Evolutionary conservation across 2,888 invertebrate species (phyloP).

Genomic region (Chorisops tibialis): DNA sequence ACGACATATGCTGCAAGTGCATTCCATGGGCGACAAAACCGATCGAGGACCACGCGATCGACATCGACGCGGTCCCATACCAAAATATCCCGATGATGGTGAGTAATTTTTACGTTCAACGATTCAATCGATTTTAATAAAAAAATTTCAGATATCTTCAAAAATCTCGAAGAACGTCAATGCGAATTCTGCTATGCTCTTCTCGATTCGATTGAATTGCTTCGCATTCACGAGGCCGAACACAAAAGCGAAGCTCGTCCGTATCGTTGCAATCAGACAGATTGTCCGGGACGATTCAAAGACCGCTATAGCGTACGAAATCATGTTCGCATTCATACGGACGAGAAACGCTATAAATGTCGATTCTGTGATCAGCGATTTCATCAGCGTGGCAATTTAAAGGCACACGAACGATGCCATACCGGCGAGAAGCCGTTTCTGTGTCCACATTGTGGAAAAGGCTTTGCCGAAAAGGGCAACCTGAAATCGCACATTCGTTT

Average conservation of each 20-base stretch:
- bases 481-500: constrained; percentile 31
- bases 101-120: neutral
- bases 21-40: constrained; percentile 1
- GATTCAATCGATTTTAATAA: neutral
- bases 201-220: constrained; percentile 5
- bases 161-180: constrained; percentile 28
- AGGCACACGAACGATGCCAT: constrained; percentile 32
- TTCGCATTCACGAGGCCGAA: constrained; percentile 20
- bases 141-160: constrained; percentile 27
- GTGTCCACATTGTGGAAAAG: constrained; percentile 32
- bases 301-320: constrained; percentile 30
- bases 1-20: constrained; percentile 25
- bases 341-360: constrained; percentile 31
- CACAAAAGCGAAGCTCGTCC: constrained; percentile 32
- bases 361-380: constrained; percentile 32
- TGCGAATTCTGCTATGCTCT: constrained; percentile 31
- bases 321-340: constrained; percentile 31
- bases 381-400: constrained; percentile 31
- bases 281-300: constrained; percentile 30
- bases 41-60: constrained; percentile 27
- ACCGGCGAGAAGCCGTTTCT: constrained; percentile 34
- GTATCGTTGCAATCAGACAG: constrained; percentile 28
- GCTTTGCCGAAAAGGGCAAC: constrained; percentile 33
- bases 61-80: constrained; percentile 26
- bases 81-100: constrained; percentile 31